Percentiles rank a stretch among this genome's conserved stretches.
phyloP scores from a whole-genome alignment of 1,140 invertebrate species.

The Lepidostoma basale region DNA sequence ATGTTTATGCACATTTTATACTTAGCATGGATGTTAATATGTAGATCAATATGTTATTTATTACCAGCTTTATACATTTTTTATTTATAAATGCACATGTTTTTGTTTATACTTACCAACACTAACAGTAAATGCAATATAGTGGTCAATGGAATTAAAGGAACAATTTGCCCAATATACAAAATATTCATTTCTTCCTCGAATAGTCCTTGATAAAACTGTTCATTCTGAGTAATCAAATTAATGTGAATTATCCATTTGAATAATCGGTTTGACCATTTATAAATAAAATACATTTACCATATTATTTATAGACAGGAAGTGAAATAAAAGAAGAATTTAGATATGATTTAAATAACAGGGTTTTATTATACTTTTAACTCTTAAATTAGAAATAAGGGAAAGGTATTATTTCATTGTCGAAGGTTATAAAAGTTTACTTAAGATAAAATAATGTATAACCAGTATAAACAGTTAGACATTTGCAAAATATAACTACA shows the following conservation, averaged over 20 bases:
- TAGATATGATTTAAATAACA: constrained; percentile 45
- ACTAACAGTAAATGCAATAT: no score
- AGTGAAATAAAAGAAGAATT: constrained; percentile 36
- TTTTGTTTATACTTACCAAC: not conserved
- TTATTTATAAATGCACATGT: not conserved
- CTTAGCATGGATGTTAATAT: no score
- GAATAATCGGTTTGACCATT: no score
- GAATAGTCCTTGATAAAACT: no score
- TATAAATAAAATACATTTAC: no score
- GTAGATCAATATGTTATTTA: not conserved
- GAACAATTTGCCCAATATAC: no score
- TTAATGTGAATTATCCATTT: no score
- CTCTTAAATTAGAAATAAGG: constrained; percentile 33
- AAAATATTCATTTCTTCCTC: no score
- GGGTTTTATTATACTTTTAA: constrained; percentile 42
- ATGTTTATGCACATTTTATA: no score
- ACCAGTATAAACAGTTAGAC: not conserved
- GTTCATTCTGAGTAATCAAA: no score
- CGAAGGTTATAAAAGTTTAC: not conserved
- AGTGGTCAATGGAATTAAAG: no score
- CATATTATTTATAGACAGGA: no score
- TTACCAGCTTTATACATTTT: not conserved
- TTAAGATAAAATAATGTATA: constrained; percentile 6
- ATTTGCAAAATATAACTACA: constrained; percentile 10
- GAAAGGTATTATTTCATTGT: not conserved